These are phyloP conservation scores for Formica selysi DNA, from an alignment of 1,140 invertebrate genomes.

Conservation along the genomic window DNA sequence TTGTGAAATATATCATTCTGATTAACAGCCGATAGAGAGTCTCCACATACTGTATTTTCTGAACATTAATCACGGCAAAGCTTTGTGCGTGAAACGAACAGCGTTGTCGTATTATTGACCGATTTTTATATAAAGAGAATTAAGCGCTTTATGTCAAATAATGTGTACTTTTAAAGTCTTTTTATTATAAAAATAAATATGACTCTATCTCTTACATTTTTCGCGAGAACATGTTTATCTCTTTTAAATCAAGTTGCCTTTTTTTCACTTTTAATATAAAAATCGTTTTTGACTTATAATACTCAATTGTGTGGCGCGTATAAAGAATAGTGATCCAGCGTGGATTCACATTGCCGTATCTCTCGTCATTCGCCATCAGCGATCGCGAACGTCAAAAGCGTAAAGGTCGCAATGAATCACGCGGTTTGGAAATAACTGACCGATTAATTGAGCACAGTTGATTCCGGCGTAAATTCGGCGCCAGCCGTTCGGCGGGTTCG, in stretches of 20 bases:
- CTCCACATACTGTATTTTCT: neutral
- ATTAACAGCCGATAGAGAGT: neutral
- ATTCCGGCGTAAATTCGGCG: slow-evolving; percentile 58
- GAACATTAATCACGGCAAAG: neutral
- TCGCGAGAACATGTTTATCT: neutral
- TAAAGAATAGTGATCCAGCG: neutral
- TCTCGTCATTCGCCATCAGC: neutral
- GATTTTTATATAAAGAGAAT: slow-evolving; percentile 34
- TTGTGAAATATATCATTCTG: neutral
- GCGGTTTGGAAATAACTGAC: slow-evolving; percentile 42
- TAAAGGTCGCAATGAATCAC: slow-evolving; percentile 47
- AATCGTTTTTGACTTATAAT: neutral
- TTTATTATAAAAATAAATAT: neutral
- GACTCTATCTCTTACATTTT: neutral
- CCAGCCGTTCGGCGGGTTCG: slow-evolving; percentile 35
- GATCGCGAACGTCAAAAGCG: neutral
- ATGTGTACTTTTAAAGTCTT: neutral
- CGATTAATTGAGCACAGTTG: slow-evolving; percentile 59
- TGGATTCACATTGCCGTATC: neutral
- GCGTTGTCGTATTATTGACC: neutral
- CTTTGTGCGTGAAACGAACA: neutral
- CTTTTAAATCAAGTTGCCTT: too few species aligned
- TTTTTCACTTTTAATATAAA: neutral
- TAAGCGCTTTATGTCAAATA: neutral
- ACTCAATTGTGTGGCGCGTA: neutral